A percentile compares a stretch with the other conserved stretches of the same genome.
phyloP scores from a whole-genome alignment of 2,888 invertebrate genomes.

The Thymelicus acteon region DNA sequence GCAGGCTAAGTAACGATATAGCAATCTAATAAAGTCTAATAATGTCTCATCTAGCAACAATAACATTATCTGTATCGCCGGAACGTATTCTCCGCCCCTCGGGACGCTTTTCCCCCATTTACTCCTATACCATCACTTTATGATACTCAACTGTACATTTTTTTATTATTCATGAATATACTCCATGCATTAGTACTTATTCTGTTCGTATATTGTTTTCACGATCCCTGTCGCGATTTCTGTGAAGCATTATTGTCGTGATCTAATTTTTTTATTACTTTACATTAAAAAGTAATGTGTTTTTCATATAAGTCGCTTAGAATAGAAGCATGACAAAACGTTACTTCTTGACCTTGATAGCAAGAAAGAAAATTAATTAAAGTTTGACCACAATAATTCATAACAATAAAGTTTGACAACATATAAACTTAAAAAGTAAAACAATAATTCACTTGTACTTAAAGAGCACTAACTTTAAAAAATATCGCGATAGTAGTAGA shows the following conservation, averaged over 20 bases:
- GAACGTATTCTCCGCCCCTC: slow-evolving; percentile 54
- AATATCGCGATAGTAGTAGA: no score
- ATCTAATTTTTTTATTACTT: slow-evolving; percentile 24
- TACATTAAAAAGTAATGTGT: slow-evolving; percentile 11
- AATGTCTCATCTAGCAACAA: slow-evolving; percentile 43
- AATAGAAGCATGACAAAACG: not conserved
- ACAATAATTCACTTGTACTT: no score
- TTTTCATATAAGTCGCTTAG: no score
- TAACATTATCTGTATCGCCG: slow-evolving; percentile 43
- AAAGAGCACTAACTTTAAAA: no score
- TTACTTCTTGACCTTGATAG: not conserved
- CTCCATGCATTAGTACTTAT: slow-evolving; percentile 72
- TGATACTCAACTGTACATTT: slow-evolving; percentile 71
- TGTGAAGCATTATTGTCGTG: slow-evolving; percentile 14
- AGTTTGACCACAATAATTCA: no score
- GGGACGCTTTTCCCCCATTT: slow-evolving; percentile 75
- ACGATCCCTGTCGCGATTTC: slow-evolving; percentile 47
- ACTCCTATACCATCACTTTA: slow-evolving; percentile 79
- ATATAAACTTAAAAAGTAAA: no score
- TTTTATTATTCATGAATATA: slow-evolving; percentile 82
- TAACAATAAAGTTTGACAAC: no score
- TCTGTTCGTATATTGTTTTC: slow-evolving; percentile 60
- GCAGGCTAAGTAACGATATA: slow-evolving; percentile 14
- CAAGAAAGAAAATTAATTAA: no score
- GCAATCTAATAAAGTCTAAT: slow-evolving; percentile 35